These are phyloP conservation scores for Pleuronectes platessa DNA, from an alignment of 2,113 vertebrate species.

Conservation along the genomic window DNA sequence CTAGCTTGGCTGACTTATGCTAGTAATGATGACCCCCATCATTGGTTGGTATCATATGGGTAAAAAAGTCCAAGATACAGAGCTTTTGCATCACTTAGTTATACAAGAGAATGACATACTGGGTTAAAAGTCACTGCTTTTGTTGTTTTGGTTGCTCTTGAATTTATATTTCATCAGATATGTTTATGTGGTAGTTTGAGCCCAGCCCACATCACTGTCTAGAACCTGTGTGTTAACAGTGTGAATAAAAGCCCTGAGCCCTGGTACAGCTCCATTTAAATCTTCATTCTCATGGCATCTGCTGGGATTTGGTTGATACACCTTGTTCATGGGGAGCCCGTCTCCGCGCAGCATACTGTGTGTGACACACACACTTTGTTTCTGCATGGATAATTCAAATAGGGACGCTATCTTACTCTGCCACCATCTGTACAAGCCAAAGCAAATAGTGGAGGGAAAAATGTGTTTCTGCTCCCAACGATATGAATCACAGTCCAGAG, in stretches of 20 bases:
- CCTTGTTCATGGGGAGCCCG: constrained; percentile 6
- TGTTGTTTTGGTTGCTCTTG: too few species aligned
- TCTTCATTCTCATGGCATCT: constrained; percentile 2
- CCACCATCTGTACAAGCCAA: constrained; percentile 35
- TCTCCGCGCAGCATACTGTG: constrained; percentile 1
- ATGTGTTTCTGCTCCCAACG: constrained; percentile 23
- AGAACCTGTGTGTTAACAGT: too few species aligned
- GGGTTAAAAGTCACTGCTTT: too few species aligned
- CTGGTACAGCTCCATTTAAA: too few species aligned
- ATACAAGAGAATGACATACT: background rate
- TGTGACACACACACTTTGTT: constrained; percentile 31
- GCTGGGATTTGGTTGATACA: constrained; percentile 9
- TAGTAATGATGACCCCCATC: background rate
- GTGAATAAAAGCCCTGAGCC: too few species aligned
- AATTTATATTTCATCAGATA: too few species aligned
- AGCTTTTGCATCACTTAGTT: background rate
- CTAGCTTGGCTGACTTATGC: background rate
- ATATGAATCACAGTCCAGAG: constrained; percentile 46
- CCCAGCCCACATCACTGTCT: too few species aligned
- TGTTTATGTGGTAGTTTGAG: too few species aligned
- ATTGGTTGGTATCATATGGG: background rate
- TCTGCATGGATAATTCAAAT: constrained; percentile 43
- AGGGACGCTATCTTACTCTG: constrained; percentile 18
- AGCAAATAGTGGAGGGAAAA: constrained; percentile 25
- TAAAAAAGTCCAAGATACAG: background rate